Evolutionary conservation across 2,797 vertebrate genomes (phyloP).

Genomic region (Lemur catta): DNA sequence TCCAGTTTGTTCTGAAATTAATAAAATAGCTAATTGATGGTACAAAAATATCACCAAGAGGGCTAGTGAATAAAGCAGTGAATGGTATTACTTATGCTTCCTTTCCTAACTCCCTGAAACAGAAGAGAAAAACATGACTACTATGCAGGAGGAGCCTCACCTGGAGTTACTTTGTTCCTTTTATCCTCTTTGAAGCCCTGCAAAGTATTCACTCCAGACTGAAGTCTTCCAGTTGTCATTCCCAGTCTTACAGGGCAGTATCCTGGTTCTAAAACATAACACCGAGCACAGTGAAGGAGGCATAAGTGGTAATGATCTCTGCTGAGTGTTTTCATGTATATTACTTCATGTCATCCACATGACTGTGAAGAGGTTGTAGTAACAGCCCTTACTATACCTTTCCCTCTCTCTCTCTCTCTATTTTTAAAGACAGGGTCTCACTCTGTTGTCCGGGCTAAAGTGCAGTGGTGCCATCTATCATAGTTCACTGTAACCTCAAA

Average conservation of each 20-base stretch:
- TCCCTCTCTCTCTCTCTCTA: too few relatives aligned
- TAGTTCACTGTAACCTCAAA: too few relatives aligned
- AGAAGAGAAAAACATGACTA: background rate
- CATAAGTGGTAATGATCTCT: background rate
- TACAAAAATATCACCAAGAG: background rate
- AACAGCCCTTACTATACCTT: background rate
- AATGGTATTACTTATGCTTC: background rate
- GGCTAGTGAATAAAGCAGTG: background rate
- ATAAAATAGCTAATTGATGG: background rate
- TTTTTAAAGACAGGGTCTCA: too few relatives aligned
- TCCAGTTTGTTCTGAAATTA: background rate
- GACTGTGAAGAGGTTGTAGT: background rate
- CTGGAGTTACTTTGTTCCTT: slow-evolving; percentile 95
- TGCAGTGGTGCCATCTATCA: too few relatives aligned
- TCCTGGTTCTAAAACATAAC: slow-evolving; percentile 87
- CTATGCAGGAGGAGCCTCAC: slow-evolving; percentile 77
- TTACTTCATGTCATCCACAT: background rate
- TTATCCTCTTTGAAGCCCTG: slow-evolving; percentile 99
- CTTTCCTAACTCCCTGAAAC: background rate
- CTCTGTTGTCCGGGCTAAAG: too few relatives aligned
- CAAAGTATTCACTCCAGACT: slow-evolving; percentile 94
- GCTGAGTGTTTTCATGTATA: background rate
- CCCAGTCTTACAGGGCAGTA: slow-evolving; percentile 94
- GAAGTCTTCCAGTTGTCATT: slow-evolving; percentile 94
- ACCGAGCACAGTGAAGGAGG: background rate